phyloP scores from a whole-genome alignment of 2,797 vertebrate species.

The Melanogrammus aeglefinus region DNA sequence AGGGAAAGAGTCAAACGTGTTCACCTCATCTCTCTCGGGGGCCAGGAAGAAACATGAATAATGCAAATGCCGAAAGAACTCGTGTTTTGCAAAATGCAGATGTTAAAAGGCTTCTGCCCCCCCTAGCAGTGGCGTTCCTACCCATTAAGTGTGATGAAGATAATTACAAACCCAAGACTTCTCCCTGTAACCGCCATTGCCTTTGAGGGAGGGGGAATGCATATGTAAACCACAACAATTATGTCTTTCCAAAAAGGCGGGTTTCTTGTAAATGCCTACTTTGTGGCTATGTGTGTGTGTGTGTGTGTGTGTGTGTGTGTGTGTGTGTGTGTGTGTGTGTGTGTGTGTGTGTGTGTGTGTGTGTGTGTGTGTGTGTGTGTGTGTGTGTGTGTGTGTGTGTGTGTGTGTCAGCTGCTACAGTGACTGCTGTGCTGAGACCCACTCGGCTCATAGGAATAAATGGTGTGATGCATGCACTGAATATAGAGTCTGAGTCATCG shows the following conservation, averaged over 20 bases:
- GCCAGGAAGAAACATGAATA: conserved; percentile 49
- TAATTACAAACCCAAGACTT: background rate
- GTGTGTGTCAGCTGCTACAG: conserved; percentile 2
- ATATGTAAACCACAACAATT: conserved; percentile 46
- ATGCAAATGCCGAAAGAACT: conserved; percentile 43
- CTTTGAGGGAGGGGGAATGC: conserved; percentile 36
- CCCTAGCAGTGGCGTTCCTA: conserved; percentile 33
- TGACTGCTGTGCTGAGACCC: background rate
- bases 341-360: background rate
- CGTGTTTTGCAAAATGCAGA: conserved; percentile 56
- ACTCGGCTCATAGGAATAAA: background rate
- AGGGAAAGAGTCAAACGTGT: background rate
- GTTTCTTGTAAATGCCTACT: conserved; percentile 1
- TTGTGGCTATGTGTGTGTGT: background rate
- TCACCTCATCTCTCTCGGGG: conserved; percentile 29
- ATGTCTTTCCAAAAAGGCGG: conserved; percentile 47
- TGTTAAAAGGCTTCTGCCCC: conserved; percentile 47
- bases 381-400: background rate
- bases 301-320: background rate
- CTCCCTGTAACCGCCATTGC: conserved; percentile 44
- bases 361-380: background rate
- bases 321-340: background rate
- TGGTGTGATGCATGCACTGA: background rate
- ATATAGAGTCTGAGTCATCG: background rate
- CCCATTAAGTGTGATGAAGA: conserved; percentile 38